Evolutionary conservation across 2,888 invertebrate species (phyloP), one percentile per base, ranked within the genome.

Genomic region (Sericinus montela): DNA sequence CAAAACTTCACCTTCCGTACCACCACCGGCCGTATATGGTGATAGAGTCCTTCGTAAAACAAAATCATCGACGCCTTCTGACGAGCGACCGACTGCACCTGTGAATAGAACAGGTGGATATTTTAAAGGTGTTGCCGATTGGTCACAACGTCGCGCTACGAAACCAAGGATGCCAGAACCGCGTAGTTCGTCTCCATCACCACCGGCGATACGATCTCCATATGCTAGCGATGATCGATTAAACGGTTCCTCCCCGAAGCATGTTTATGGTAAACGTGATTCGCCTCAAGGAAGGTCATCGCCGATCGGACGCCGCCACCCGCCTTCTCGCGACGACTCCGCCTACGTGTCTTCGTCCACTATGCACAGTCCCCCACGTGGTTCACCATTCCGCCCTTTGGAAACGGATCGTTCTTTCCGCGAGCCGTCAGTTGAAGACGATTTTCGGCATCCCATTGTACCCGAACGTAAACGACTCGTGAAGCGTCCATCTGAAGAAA

Each of bases 91-190:
- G 11, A 73, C 75, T 34, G 80, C 75, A 35, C 77, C 88, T 28
- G 72, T 72, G 35, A 84, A 85, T 56, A 81, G 83, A 38, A 89
- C 76, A 48, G 87, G 80, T 58, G 91, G 92, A 40, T 93, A 92
- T 66, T 93, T 91, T 66, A 93, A 94, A 61, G 95, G 95, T 15
- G 93, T 95, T 47, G 93, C 92, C 45, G 95, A 95, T 64, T 95
- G 95, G 95, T 93, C 93, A 1, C 94, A 94, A 67, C 89, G 94
- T 47, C 89, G 90, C 43, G 90, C 90, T 34, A 82, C 71, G 45
- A 90, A 90, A 45, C 89, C 89, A 6, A 82, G 80, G 53, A 85
- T 88, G 83, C 90, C 88, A 4, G 85, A 87, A 53, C 89, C 89
- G 58, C 71, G 87, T 19, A 89, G 87, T 53, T 75, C 84, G 1